Evolutionary conservation across 2,888 invertebrate genomes (phyloP).

Genomic region (Lasioglossum vierecki): DNA sequence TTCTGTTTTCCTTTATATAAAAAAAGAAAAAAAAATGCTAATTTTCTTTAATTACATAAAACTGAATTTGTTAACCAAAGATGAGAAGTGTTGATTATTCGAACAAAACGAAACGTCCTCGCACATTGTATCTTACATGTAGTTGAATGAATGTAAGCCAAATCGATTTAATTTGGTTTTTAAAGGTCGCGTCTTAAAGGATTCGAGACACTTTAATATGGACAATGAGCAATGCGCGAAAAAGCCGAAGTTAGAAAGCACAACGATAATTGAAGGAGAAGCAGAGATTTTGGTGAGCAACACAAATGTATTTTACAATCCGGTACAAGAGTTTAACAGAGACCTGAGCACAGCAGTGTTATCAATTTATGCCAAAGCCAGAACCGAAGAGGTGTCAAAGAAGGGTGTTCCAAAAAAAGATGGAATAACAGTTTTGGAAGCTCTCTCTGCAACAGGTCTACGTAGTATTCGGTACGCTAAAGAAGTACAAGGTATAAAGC

Average conservation of each 20-base stretch:
- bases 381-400: conserved; percentile 80
- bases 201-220: conserved; percentile 44
- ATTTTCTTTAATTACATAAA: background rate
- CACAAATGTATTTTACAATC: conserved; percentile 97
- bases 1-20: no score
- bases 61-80: background rate
- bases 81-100: background rate
- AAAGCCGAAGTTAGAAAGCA: conserved; percentile 51
- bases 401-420: conserved; percentile 62
- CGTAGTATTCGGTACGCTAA: conserved; percentile 98
- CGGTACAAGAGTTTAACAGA: conserved; percentile 99
- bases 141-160: background rate
- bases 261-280: conserved; percentile 89
- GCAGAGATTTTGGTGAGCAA: conserved; percentile 89
- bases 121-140: background rate
- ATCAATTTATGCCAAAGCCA: conserved; percentile 86
- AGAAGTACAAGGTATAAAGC: conserved; percentile 93
- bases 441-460: conserved; percentile 97
- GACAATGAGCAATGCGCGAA: conserved; percentile 50
- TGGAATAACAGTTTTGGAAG: conserved; percentile 93
- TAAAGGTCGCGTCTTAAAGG: background rate
- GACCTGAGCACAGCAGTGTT: conserved; percentile 94
- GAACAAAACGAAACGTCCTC: background rate
- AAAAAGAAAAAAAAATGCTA: no score
- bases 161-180: conserved; percentile 5